Conservation (phyloP, 2,888 invertebrate genomes). For the Lucinisca nassula region DNA sequence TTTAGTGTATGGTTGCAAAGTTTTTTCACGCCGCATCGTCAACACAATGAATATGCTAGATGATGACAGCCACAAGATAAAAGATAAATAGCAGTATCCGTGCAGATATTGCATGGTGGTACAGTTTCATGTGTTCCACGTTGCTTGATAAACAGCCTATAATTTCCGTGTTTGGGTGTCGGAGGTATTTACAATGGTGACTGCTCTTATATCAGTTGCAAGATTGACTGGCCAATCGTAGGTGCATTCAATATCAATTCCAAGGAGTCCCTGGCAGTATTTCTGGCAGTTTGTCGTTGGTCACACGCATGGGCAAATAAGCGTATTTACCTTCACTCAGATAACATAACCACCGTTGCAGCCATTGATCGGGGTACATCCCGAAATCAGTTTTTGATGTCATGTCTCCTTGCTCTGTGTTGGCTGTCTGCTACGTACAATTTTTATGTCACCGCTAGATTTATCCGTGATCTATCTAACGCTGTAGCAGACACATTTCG, state of each 20-base stretch:
- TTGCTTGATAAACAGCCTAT: slow-evolving; percentile 31
- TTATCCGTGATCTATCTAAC: slow-evolving; percentile 21
- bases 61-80: slow-evolving; percentile 8
- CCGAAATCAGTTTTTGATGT: too few relatives aligned
- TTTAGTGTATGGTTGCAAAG: slow-evolving; percentile 45
- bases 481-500: slow-evolving; percentile 20
- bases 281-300: slow-evolving; percentile 25
- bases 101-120: slow-evolving; percentile 39
- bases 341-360: slow-evolving; percentile 31
- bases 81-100: not conserved
- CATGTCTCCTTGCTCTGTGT: slow-evolving; percentile 26
- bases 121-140: slow-evolving; percentile 7
- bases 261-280: slow-evolving; percentile 16
- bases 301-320: slow-evolving; percentile 13
- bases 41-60: not conserved
- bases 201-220: slow-evolving; percentile 36
- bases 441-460: slow-evolving; percentile 23
- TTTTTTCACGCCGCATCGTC: slow-evolving; percentile 18
- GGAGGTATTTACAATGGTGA: slow-evolving; percentile 11
- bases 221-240: slow-evolving; percentile 8
- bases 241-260: slow-evolving; percentile 19
- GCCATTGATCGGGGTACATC: too few relatives aligned
- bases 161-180: slow-evolving; percentile 15
- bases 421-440: slow-evolving; percentile 39
- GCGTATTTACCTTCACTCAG: slow-evolving; percentile 13